These are phyloP conservation scores for Schrankia costaestrigalis DNA, from an alignment of 2,888 invertebrate genomes.

Conservation along the genomic window DNA sequence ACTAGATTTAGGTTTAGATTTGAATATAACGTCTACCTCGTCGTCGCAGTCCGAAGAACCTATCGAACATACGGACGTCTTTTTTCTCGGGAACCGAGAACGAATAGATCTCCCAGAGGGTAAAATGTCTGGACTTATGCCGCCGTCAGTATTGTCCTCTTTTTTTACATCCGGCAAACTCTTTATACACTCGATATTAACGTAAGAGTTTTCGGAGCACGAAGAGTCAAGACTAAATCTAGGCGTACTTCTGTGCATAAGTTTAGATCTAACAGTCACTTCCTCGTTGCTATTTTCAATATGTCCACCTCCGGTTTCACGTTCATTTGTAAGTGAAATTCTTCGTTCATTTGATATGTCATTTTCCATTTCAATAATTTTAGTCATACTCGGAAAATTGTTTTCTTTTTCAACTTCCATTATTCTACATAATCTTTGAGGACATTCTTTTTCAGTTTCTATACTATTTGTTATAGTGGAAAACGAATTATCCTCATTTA, in stretches of 20 bases:
- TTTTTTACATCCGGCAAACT: slow-evolving; percentile 77
- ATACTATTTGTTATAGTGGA: slow-evolving; percentile 56
- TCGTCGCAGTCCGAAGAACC: slow-evolving; percentile 78
- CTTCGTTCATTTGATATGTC: slow-evolving; percentile 74
- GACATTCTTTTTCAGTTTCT: slow-evolving; percentile 55
- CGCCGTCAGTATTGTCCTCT: slow-evolving; percentile 59
- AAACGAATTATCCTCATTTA: slow-evolving; percentile 67
- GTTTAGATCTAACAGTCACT: slow-evolving; percentile 61
- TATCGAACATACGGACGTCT: slow-evolving; percentile 76
- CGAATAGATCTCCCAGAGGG: slow-evolving; percentile 60
- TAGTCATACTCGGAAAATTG: slow-evolving; percentile 71
- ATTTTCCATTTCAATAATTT: slow-evolving; percentile 77
- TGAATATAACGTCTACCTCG: slow-evolving; percentile 78
- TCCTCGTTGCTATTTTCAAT: slow-evolving; percentile 59
- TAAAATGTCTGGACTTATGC: slow-evolving; percentile 54
- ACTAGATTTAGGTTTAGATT: slow-evolving; percentile 81
- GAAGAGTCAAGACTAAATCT: slow-evolving; percentile 78
- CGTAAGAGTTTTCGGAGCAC: slow-evolving; percentile 80
- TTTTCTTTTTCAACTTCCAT: slow-evolving; percentile 67
- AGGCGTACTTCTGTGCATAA: slow-evolving; percentile 65
- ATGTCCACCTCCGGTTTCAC: slow-evolving; percentile 69
- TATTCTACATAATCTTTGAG: slow-evolving; percentile 62
- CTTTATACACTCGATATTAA: slow-evolving; percentile 76
- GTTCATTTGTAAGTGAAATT: slow-evolving; percentile 73
- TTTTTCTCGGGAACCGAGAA: slow-evolving; percentile 73